Conservation (phyloP, 2,888 invertebrate species). For the Geophilus truncorum region DNA sequence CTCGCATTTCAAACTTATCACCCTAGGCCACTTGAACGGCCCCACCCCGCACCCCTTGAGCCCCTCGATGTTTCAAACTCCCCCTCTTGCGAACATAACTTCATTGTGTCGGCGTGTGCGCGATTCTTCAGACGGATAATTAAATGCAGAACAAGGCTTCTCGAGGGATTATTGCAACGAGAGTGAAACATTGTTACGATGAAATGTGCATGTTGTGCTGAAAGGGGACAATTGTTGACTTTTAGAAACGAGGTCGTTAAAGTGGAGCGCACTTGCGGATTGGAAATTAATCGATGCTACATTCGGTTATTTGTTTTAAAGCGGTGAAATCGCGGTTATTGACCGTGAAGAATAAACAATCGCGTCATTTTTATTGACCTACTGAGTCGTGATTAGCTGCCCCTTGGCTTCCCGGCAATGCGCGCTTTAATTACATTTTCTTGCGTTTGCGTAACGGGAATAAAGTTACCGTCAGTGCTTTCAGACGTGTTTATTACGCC, state of each 20-base stretch:
- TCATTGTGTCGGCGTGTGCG: background rate
- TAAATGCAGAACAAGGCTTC: background rate
- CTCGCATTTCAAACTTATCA: constrained; percentile 25
- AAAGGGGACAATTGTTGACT: background rate
- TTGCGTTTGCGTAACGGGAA: too few relatives aligned
- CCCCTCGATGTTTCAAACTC: background rate
- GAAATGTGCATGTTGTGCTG: background rate
- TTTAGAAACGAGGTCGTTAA: background rate
- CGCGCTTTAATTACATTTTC: too few relatives aligned
- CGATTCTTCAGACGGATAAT: constrained; percentile 10
- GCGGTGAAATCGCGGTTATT: background rate
- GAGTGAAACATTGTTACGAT: background rate
- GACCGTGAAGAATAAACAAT: too few relatives aligned
- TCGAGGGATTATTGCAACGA: background rate
- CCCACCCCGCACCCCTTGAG: background rate
- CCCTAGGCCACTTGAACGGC: constrained; percentile 17
- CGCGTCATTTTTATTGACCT: too few relatives aligned
- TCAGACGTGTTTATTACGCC: background rate
- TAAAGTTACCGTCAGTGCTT: background rate
- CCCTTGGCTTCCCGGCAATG: too few relatives aligned
- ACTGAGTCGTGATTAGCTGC: too few relatives aligned
- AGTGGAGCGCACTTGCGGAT: background rate
- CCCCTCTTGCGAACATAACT: background rate
- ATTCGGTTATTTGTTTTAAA: too few relatives aligned
- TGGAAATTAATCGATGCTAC: background rate